Conservation (phyloP, 2,113 vertebrate species). For the Cyphomyrus discorhynchus region DNA sequence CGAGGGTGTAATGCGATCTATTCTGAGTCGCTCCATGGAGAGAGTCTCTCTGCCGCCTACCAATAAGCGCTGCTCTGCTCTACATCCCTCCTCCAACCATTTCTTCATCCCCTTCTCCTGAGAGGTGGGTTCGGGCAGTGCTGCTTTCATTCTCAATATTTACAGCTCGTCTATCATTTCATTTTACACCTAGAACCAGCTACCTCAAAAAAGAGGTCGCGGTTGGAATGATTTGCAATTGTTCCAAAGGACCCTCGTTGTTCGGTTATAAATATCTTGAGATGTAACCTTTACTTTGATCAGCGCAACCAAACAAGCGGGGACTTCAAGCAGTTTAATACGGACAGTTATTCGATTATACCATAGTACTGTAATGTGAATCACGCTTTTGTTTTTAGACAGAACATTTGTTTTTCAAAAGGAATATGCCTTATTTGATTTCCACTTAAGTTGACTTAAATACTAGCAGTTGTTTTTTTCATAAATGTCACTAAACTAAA, state of each 20-base stretch:
- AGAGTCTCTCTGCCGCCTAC: conserved; percentile 46
- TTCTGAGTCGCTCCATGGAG: conserved; percentile 66
- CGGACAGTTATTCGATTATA: neutral
- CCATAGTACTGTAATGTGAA: neutral
- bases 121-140: conserved; percentile 50
- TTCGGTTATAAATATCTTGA: neutral
- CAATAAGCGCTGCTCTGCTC: conserved; percentile 53
- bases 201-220: neutral
- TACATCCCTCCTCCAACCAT: conserved; percentile 58
- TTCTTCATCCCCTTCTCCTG: conserved; percentile 44
- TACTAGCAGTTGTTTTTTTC: neutral
- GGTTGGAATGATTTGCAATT: neutral
- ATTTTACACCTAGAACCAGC: neutral
- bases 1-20: conserved; percentile 80
- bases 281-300: neutral
- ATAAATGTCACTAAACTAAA: neutral
- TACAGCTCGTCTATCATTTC: conserved; percentile 33
- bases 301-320: neutral
- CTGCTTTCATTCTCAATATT: conserved; percentile 51
- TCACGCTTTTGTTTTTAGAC: neutral
- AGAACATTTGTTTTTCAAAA: neutral
- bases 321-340: neutral
- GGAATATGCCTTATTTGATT: neutral
- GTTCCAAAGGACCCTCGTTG: neutral
- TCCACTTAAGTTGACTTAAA: neutral